phyloP scores from a whole-genome alignment of 2,888 invertebrate species.

The Prosapia bicincta region DNA sequence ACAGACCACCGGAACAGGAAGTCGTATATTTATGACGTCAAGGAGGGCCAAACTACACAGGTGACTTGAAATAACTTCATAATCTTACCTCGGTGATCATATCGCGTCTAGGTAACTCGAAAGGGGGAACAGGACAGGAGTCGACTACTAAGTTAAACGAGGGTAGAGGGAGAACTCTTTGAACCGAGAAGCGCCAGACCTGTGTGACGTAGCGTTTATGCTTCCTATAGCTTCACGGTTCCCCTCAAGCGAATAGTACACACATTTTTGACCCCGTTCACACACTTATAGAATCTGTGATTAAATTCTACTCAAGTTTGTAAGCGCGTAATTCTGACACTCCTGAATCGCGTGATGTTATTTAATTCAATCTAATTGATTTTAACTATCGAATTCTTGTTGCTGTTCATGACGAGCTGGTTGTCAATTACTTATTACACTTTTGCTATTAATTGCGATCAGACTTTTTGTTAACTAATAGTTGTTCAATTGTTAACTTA shows the following conservation, averaged over 20 bases:
- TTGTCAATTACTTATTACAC: too few species aligned
- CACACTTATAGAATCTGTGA: neutral
- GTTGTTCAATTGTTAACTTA: too few species aligned
- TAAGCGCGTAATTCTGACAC: too few species aligned
- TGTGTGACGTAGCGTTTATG: neutral
- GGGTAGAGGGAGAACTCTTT: neutral
- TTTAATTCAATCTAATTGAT: too few species aligned
- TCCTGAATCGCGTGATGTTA: too few species aligned
- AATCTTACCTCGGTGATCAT: slow-evolving; percentile 8
- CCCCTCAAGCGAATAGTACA: neutral
- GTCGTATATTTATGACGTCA: slow-evolving; percentile 27
- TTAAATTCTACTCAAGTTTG: neutral
- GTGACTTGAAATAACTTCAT: slow-evolving; percentile 23
- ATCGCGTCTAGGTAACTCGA: neutral
- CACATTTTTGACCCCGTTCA: neutral
- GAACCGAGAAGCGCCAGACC: neutral
- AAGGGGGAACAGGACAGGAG: neutral
- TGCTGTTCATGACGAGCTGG: too few species aligned
- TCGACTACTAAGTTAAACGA: neutral
- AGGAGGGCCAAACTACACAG: slow-evolving; percentile 13
- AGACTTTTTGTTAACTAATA: too few species aligned
- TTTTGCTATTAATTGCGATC: too few species aligned
- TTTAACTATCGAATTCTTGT: too few species aligned
- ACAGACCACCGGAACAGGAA: slow-evolving; percentile 25
- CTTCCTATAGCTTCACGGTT: neutral